Conservation (phyloP, 2,113 vertebrate genomes). For the Megaleporinus macrocephalus region DNA sequence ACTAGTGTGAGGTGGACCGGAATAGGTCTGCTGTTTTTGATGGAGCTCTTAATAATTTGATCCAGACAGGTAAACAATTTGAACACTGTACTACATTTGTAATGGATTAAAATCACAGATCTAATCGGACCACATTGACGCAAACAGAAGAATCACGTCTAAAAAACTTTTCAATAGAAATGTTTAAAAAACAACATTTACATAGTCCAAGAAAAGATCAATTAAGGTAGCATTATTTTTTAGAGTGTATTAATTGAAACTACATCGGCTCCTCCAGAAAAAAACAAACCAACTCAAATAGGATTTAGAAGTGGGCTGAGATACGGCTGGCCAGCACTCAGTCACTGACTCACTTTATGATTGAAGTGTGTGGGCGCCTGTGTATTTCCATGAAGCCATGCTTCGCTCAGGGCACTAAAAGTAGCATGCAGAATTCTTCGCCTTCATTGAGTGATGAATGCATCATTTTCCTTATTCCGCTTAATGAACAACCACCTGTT, state of each 20-base stretch:
- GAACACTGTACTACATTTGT: too few species aligned
- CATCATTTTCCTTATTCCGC: conserved; percentile 26
- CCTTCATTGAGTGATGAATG: conserved; percentile 30
- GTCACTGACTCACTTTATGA: conserved; percentile 1
- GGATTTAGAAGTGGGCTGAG: neutral
- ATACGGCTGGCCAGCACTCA: neutral
- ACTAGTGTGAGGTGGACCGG: too few species aligned
- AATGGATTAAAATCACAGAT: too few species aligned
- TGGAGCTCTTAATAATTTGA: too few species aligned
- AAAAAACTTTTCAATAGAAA: too few species aligned
- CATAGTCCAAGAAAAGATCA: neutral
- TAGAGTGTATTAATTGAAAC: neutral
- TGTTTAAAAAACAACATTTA: too few species aligned
- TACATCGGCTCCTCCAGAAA: neutral
- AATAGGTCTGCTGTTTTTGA: too few species aligned
- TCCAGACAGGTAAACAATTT: too few species aligned
- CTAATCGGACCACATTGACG: too few species aligned
- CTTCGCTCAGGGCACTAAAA: conserved; percentile 22
- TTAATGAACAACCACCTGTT: conserved; percentile 28
- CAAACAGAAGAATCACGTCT: too few species aligned
- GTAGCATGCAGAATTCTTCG: neutral
- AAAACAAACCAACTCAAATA: neutral
- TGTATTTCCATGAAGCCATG: conserved; percentile 29
- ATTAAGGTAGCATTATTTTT: neutral
- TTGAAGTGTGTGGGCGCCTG: neutral